phyloP scores from a whole-genome alignment of 2,888 invertebrate genomes.

The Eilema caniola region DNA sequence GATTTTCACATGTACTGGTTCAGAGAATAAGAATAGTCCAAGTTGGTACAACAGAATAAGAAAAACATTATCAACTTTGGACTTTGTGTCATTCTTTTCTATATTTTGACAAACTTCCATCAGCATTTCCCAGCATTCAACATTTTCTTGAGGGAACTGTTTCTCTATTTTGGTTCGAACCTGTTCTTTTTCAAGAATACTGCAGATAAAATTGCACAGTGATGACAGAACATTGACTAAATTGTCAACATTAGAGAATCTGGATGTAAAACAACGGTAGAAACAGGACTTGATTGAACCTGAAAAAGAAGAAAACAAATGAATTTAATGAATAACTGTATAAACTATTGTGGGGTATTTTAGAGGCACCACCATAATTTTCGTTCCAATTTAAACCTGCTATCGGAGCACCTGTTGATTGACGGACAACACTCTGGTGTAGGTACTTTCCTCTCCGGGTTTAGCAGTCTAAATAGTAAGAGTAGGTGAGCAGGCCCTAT shows the following conservation, averaged over 20 bases:
- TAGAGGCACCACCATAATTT: too few species aligned
- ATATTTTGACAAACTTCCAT: conserved; percentile 84
- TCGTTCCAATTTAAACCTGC: too few species aligned
- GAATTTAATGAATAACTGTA: background rate
- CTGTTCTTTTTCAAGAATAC: conserved; percentile 82
- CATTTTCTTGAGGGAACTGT: conserved; percentile 85
- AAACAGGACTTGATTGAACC: conserved; percentile 90
- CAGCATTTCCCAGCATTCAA: conserved; percentile 89
- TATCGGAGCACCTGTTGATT: too few species aligned
- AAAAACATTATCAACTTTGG: conserved; percentile 88
- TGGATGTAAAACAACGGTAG: conserved; percentile 90
- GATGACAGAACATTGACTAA: conserved; percentile 87
- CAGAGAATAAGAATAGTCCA: conserved; percentile 91
- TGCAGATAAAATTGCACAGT: conserved; percentile 87
- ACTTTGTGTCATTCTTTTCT: conserved; percentile 82
- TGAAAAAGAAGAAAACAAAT: conserved; percentile 59
- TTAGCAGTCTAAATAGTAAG: too few species aligned
- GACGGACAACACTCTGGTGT: too few species aligned
- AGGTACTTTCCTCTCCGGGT: too few species aligned
- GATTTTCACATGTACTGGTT: conserved; percentile 87
- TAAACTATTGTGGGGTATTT: background rate
- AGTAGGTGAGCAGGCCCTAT: too few species aligned
- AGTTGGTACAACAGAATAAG: conserved; percentile 91
- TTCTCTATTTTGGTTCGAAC: conserved; percentile 84
- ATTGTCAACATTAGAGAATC: conserved; percentile 88